Evolutionary conservation across 2,797 vertebrate genomes (phyloP).

Genomic region (Crenichthys baileyi): DNA sequence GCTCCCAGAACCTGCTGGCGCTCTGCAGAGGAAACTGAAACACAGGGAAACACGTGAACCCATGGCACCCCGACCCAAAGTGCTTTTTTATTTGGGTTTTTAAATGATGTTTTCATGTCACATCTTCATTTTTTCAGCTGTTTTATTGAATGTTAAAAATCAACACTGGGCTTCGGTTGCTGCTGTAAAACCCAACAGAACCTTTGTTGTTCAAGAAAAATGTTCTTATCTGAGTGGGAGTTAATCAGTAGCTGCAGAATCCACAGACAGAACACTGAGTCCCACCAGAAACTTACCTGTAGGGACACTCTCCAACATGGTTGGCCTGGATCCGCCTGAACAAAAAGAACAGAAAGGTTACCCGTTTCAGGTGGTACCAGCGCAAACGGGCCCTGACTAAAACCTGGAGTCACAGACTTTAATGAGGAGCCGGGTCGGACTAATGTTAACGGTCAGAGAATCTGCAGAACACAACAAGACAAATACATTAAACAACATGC

Average conservation of each 20-base stretch:
- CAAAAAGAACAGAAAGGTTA: background rate
- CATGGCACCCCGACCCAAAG: too few relatives aligned
- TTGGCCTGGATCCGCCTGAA: slow-evolving; percentile 36
- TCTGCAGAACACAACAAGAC: too few relatives aligned
- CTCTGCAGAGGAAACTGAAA: slow-evolving; percentile 78
- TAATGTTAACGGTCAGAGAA: too few relatives aligned
- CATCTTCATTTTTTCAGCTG: too few relatives aligned
- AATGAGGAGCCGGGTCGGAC: background rate
- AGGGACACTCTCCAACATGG: slow-evolving; percentile 81
- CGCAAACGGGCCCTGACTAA: background rate
- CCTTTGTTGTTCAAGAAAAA: background rate
- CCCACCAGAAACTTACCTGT: slow-evolving; percentile 63
- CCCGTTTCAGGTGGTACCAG: background rate
- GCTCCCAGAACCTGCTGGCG: slow-evolving; percentile 91
- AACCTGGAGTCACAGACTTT: background rate
- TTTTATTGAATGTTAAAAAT: too few relatives aligned
- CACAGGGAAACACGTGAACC: background rate
- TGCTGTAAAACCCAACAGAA: background rate
- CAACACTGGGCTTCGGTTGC: too few relatives aligned
- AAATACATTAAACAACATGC: too few relatives aligned
- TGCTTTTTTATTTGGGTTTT: too few relatives aligned
- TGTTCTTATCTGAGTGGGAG: background rate
- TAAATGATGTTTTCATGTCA: too few relatives aligned
- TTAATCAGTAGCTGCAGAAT: background rate
- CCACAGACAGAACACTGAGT: background rate